Conservation (phyloP, 2,888 invertebrate genomes). For the Brenthis hecate region DNA sequence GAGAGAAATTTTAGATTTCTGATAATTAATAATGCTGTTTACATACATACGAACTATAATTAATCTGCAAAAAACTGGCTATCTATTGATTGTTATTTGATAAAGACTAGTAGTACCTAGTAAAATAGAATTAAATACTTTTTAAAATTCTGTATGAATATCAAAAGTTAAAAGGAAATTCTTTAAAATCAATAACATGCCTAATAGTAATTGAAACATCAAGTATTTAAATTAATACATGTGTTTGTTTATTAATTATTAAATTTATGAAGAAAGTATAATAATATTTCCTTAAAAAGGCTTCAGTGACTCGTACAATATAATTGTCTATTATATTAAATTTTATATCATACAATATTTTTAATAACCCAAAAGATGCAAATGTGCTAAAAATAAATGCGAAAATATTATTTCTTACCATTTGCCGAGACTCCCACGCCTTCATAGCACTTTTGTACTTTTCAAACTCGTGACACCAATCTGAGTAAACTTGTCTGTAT, state of each 20-base stretch:
- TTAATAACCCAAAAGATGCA: no score
- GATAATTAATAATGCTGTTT: slow-evolving; percentile 4
- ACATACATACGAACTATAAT: slow-evolving; percentile 15
- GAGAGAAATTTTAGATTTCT: background rate
- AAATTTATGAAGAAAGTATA: no score
- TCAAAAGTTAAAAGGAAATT: no score
- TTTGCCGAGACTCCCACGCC: slow-evolving; percentile 84
- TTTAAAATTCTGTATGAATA: background rate
- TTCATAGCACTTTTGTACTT: slow-evolving; percentile 86
- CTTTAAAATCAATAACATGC: no score
- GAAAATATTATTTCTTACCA: slow-evolving; percentile 63
- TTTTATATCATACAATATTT: no score
- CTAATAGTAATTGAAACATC: no score
- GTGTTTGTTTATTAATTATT: no score
- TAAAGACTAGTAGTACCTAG: background rate
- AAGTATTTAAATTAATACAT: no score
- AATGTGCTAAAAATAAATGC: background rate
- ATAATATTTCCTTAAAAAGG: background rate
- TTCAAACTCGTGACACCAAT: slow-evolving; percentile 89
- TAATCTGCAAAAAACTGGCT: background rate
- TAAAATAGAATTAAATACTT: slow-evolving; percentile 3
- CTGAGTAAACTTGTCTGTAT: slow-evolving; percentile 85
- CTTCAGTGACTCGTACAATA: background rate
- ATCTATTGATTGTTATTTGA: background rate
- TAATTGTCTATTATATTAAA: no score